These are phyloP conservation scores for Pollachius pollachius DNA, from an alignment of 2,113 vertebrate genomes.

Conservation along the genomic window DNA sequence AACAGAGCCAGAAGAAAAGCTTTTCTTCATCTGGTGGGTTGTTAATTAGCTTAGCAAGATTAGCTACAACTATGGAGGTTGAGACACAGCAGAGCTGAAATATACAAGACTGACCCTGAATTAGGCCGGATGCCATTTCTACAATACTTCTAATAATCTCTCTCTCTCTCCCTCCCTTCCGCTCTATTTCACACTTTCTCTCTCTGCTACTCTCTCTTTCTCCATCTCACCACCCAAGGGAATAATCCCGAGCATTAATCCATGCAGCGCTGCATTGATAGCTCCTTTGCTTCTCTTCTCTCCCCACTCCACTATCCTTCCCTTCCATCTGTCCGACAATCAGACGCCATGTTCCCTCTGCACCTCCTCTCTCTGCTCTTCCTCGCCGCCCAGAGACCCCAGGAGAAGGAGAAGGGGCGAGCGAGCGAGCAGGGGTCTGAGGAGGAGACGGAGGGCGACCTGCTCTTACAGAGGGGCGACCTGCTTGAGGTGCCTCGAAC, in stretches of 20 bases:
- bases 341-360: conserved; percentile 51
- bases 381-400: conserved; percentile 24
- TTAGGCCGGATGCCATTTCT: too few relatives aligned
- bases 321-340: neutral
- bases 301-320: neutral
- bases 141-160: neutral
- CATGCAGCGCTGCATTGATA: too few relatives aligned
- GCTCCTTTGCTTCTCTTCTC: neutral
- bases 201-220: neutral
- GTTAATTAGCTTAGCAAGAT: too few relatives aligned
- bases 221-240: neutral
- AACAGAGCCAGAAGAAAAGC: too few relatives aligned
- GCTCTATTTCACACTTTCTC: neutral
- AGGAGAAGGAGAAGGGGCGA: neutral
- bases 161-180: neutral
- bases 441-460: conserved; percentile 11
- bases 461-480: conserved; percentile 72
- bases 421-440: neutral
- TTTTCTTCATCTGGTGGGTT: too few relatives aligned
- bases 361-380: conserved; percentile 47
- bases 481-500: conserved; percentile 84
- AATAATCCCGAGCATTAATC: conserved; percentile 7
- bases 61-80: too few relatives aligned
- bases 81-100: too few relatives aligned
- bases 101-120: too few relatives aligned